Conservation (phyloP, 2,797 vertebrate genomes). For the Notamacropus eugenii region DNA sequence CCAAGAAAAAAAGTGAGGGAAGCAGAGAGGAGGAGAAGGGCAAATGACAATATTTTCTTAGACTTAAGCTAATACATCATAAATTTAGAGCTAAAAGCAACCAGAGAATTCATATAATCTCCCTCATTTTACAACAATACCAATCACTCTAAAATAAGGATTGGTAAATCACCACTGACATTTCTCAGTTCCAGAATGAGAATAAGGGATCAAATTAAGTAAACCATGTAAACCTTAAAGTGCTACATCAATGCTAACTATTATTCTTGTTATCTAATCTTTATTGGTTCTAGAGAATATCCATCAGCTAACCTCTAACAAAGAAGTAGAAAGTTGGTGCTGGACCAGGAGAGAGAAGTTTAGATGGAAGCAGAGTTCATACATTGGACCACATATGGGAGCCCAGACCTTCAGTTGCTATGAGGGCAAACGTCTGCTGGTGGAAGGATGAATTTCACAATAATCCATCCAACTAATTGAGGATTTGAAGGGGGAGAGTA, state of each 20-base stretch:
- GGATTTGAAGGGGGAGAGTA: background rate
- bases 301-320: background rate
- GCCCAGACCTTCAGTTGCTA: background rate
- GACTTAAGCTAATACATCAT: background rate
- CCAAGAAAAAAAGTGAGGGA: background rate
- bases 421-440: background rate
- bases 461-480: background rate
- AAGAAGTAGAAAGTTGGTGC: background rate
- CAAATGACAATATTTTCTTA: background rate
- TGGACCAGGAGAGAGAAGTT: background rate
- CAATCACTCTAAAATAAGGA: background rate
- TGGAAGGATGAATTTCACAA: background rate
- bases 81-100: background rate
- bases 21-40: background rate
- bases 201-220: background rate
- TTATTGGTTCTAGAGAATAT: background rate
- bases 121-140: background rate
- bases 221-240: background rate
- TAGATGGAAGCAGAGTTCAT: background rate
- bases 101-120: background rate
- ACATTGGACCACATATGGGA: background rate
- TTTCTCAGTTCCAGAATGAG: background rate
- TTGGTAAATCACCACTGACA: background rate
- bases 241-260: background rate
- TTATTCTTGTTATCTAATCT: background rate